Evolutionary conservation across 2,797 vertebrate species (phyloP), one percentile per base, ranked within the genome.

Genomic region (Cuniculus paca): DNA sequence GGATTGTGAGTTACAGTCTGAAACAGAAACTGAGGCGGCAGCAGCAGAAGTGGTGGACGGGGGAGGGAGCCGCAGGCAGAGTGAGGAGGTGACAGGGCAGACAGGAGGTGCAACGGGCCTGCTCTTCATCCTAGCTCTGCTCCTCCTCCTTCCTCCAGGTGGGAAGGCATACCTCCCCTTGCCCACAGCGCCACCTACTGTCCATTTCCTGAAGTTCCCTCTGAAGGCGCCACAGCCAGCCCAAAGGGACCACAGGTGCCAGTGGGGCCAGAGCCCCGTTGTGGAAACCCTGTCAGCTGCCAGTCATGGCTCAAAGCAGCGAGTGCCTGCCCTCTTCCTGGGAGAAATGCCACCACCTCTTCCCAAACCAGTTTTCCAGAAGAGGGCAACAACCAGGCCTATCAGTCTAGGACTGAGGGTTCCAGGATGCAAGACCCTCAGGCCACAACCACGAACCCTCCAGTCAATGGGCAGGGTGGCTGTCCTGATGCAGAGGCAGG

Each of bases 161-260:
- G 48, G 17, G 31, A 16, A 26, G 56, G 50, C 39, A 39, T 0
- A 2, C 28, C 97, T 97, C 1, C 1, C 95, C 93, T 96, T 86
- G 97, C 97, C 95, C 95, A 98, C 97, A 98, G 98, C 93, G 96
- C 98, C 98, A 98, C 97, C 98, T 98, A 95, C 97, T 2, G 96
- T n/a, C 79, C 82, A 81, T 34, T 12, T 88, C 63, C 50, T 52
- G 0, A 83, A 1, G 78, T 52, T 81, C 65, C 88, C 92, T 97
- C 95, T 12, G 34, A 65, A 58, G 61, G 22, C 42, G 0, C 78
- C 34, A 85, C n/a, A 45, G 52, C 70, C 90, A 82, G 82, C 17
- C 0, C 65, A 7, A 81, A 88, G 89, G 50, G 28, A 72, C 50
- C n/a, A 42, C 6, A 90, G 87, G 74, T 70, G 92, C 85, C 96